Evolutionary conservation across 2,113 vertebrate species (phyloP).

Genomic region (Rhabdornis inornatus): DNA sequence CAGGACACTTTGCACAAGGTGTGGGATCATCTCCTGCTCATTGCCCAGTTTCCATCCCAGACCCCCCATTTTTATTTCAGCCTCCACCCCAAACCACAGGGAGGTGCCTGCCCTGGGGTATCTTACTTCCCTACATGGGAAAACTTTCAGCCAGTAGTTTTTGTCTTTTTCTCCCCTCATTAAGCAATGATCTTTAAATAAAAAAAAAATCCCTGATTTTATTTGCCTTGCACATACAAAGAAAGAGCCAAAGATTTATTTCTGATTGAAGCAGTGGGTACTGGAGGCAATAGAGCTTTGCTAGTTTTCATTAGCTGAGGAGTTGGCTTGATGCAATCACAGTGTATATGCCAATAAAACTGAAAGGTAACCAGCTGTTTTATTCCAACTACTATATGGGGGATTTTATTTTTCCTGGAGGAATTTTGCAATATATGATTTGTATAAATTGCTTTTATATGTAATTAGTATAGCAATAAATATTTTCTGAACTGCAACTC

Average conservation of each 20-base stretch:
- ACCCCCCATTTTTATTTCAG: not conserved
- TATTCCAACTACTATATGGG: not conserved
- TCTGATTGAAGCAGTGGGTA: not conserved
- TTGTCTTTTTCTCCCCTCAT: not conserved
- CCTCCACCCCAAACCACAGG: not conserved
- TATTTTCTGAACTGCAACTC: constrained; percentile 3
- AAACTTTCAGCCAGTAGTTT: not conserved
- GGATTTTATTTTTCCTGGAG: not conserved
- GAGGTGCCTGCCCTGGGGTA: not conserved
- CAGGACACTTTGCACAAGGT: not conserved
- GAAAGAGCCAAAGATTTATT: not conserved
- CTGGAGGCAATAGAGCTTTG: not conserved
- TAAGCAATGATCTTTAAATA: not conserved
- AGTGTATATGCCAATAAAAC: not conserved
- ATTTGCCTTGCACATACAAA: not conserved
- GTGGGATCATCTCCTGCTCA: not conserved
- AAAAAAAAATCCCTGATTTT: not conserved
- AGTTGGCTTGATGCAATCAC: not conserved
- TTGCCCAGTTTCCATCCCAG: not conserved
- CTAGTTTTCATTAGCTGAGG: not conserved
- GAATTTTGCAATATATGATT: constrained; percentile 14
- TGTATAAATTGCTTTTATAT: constrained; percentile 5
- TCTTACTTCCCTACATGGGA: not conserved
- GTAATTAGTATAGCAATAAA: not conserved
- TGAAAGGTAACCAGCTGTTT: constrained; percentile 16